These are phyloP conservation scores for Synergus japonicus DNA, from an alignment of 2,888 invertebrate species.

Conservation along the genomic window DNA sequence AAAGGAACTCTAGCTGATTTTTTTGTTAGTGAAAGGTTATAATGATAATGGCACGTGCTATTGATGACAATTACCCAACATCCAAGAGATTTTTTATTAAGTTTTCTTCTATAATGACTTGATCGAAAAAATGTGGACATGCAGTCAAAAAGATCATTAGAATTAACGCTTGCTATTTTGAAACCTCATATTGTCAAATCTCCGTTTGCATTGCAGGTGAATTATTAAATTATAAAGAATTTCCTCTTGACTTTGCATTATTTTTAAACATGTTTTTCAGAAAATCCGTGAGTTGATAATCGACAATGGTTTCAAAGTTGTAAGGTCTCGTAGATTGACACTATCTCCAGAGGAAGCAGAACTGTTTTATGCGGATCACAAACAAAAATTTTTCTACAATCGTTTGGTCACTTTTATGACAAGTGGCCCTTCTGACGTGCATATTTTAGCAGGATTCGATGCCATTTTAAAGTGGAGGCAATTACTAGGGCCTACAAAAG, in stretches of 20 bases:
- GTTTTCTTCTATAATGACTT: not conserved
- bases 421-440: conserved; percentile 91
- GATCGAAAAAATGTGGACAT: conserved; percentile 47
- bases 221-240: conserved; percentile 30
- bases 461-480: conserved; percentile 89
- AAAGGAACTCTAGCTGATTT: not conserved
- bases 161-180: conserved; percentile 91
- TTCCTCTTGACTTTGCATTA: not conserved
- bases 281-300: conserved; percentile 84
- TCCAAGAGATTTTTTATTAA: not conserved
- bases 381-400: conserved; percentile 89
- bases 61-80: not conserved
- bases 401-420: conserved; percentile 89
- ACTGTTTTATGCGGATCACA: conserved; percentile 90
- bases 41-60: not conserved
- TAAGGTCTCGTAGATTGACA: conserved; percentile 83
- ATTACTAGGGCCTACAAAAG: conserved; percentile 95
- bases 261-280: conserved; percentile 64
- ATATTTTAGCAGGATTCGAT: conserved; percentile 87
- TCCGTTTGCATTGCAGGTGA: conserved; percentile 83
- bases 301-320: conserved; percentile 84
- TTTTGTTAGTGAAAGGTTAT: not conserved
- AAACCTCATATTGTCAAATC: conserved; percentile 92
- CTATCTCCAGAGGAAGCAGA: conserved; percentile 83
- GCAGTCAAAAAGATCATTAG: conserved; percentile 61